phyloP scores from a whole-genome alignment of 2,113 vertebrate genomes.

The Uropsilus gracilis region DNA sequence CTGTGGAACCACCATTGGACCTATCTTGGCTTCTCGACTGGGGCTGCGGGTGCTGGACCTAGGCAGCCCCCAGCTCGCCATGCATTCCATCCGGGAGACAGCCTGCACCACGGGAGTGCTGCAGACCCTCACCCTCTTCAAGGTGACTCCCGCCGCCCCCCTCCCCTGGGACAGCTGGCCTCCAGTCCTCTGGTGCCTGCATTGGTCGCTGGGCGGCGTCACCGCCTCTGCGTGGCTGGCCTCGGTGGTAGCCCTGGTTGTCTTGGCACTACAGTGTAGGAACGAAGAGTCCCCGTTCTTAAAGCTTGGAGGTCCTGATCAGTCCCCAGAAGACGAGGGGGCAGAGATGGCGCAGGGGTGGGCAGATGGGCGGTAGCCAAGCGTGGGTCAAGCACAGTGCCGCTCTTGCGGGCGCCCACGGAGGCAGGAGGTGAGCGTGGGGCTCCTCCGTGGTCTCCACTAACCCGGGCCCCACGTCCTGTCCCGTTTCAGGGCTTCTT shows the following conservation, averaged over 20 bases:
- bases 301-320: background rate
- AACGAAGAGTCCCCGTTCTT: background rate
- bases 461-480: background rate
- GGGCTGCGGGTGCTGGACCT: slow-evolving; percentile 94
- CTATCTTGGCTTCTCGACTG: slow-evolving; percentile 94
- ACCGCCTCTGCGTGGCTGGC: background rate
- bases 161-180: rapidly evolving
- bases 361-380: background rate
- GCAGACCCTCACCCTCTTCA: slow-evolving; percentile 94
- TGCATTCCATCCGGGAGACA: slow-evolving; percentile 99
- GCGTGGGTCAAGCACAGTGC: background rate
- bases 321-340: background rate
- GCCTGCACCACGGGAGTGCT: slow-evolving; percentile 95
- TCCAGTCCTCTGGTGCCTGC: background rate
- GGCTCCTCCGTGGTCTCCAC: background rate
- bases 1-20: slow-evolving; percentile 95
- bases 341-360: background rate
- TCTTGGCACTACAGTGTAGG: background rate
- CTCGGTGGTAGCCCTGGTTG: background rate
- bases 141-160: slow-evolving; percentile 85
- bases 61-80: slow-evolving; percentile 95
- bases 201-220: background rate
- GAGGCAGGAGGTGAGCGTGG: background rate
- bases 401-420: background rate
- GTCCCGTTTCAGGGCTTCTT: slow-evolving; percentile 93